Conservation (phyloP, 2,888 invertebrate genomes). For the Acleris laterana region DNA sequence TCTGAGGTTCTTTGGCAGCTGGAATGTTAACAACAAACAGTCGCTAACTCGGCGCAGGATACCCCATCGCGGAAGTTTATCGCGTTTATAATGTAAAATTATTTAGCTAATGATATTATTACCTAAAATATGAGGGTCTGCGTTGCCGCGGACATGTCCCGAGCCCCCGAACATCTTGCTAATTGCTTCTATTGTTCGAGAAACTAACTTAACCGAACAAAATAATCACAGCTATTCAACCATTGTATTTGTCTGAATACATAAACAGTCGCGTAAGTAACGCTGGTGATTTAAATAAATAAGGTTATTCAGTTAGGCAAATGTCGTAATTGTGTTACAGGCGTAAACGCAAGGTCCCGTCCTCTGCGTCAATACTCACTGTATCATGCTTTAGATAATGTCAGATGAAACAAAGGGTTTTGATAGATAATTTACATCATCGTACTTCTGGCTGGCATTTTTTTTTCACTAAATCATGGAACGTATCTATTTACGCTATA, state of each 20-base stretch:
- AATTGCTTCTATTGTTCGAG: constrained; percentile 38
- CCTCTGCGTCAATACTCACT: constrained; percentile 5
- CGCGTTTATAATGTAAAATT: constrained; percentile 6
- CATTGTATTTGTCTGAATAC: constrained; percentile 29
- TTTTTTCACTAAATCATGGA: no score
- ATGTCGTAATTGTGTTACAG: constrained; percentile 14
- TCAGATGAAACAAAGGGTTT: no score
- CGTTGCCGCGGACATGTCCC: constrained; percentile 23
- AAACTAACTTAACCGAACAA: constrained; percentile 36
- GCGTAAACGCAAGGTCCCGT: not conserved
- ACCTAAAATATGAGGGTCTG: constrained; percentile 28
- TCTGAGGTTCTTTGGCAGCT: no score
- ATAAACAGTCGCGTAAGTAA: constrained; percentile 19
- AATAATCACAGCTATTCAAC: constrained; percentile 39
- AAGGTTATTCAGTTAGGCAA: constrained; percentile 24
- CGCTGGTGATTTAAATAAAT: constrained; percentile 30
- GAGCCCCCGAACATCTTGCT: constrained; percentile 31
- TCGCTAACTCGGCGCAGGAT: not conserved
- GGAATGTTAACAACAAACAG: no score
- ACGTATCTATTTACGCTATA: no score
- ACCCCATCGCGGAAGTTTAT: constrained; percentile 2
- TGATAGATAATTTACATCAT: no score
- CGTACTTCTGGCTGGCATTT: no score
- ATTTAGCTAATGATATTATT: constrained; percentile 17
- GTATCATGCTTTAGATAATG: not conserved